These are phyloP conservation scores for Xanthorhoe designata DNA, from an alignment of 2,888 invertebrate species.

Conservation along the genomic window DNA sequence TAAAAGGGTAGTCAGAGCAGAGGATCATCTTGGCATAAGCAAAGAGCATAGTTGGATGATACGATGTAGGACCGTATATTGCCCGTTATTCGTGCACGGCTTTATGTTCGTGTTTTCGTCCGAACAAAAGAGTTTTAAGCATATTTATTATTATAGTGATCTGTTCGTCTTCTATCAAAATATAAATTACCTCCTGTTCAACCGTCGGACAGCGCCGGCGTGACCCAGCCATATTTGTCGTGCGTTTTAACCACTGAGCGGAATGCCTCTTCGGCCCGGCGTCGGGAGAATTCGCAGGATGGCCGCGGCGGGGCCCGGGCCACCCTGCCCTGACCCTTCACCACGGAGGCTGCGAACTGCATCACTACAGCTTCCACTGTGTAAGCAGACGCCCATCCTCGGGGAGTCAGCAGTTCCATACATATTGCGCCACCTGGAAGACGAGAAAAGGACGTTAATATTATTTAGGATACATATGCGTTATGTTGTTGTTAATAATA, in stretches of 20 bases:
- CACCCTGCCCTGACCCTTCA: slow-evolving; percentile 94
- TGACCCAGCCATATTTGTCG: slow-evolving; percentile 96
- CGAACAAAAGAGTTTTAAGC: no score
- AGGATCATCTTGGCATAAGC: no score
- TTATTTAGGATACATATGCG: no score
- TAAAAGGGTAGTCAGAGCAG: no score
- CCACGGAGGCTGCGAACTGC: slow-evolving; percentile 95
- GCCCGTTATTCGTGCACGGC: no score
- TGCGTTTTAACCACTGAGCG: slow-evolving; percentile 95
- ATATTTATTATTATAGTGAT: no score
- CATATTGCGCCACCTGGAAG: slow-evolving; percentile 92
- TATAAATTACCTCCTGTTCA: slow-evolving; percentile 74
- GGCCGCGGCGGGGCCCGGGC: slow-evolving; percentile 92
- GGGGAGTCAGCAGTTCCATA: slow-evolving; percentile 94
- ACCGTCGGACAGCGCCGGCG: slow-evolving; percentile 94
- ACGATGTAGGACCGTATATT: no score
- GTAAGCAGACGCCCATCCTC: slow-evolving; percentile 95
- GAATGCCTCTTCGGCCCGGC: slow-evolving; percentile 95
- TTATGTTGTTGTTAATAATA: no score
- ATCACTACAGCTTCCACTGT: slow-evolving; percentile 95
- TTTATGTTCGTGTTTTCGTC: no score
- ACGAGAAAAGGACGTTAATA: background rate
- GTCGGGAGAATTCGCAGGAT: slow-evolving; percentile 90
- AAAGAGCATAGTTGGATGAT: no score
- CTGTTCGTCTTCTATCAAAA: background rate